Evolutionary conservation across 30 jellyfish, hydroid and myxozoan genomes (phyloP).

Genomic region (Clytia hemisphaerica): DNA sequence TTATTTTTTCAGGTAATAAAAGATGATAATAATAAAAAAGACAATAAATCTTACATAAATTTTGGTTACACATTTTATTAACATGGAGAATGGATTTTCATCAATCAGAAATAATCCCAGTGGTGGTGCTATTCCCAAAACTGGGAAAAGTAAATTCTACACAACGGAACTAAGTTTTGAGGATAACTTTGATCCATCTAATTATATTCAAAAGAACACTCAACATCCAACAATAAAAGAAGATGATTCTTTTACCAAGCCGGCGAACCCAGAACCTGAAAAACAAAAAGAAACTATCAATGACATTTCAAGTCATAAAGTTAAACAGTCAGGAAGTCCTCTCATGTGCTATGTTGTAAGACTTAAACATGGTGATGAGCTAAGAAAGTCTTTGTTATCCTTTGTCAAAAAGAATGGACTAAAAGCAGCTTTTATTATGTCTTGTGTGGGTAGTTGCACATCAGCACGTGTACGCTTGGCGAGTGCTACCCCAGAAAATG

Average conservation of each 20-base stretch:
- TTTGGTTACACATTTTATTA: too few relatives aligned
- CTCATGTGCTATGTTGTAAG: constrained; percentile 63
- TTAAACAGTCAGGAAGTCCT: constrained; percentile 43
- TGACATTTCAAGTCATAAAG: background rate
- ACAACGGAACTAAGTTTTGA: constrained; percentile 25
- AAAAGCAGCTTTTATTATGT: constrained; percentile 78
- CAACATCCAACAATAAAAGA: too few relatives aligned
- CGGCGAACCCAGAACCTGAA: background rate
- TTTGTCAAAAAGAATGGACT: constrained; percentile 49
- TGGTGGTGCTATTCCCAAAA: too few relatives aligned
- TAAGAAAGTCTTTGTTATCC: constrained; percentile 49
- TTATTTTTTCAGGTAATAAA: too few relatives aligned
- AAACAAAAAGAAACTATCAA: background rate
- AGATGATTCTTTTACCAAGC: background rate
- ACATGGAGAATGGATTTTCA: too few relatives aligned
- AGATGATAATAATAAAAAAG: too few relatives aligned
- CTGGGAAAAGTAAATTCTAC: constrained; percentile 17
- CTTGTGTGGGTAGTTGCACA: constrained; percentile 87
- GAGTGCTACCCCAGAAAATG: constrained; percentile 62
- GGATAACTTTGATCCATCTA: constrained; percentile 23
- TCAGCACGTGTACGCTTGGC: constrained; percentile 80
- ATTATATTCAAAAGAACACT: background rate
- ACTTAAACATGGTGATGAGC: constrained; percentile 74
- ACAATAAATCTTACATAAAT: too few relatives aligned
- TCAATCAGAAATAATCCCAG: too few relatives aligned